Evolutionary conservation across 2,113 vertebrate genomes (phyloP).

Genomic region (Istiophorus platypterus): DNA sequence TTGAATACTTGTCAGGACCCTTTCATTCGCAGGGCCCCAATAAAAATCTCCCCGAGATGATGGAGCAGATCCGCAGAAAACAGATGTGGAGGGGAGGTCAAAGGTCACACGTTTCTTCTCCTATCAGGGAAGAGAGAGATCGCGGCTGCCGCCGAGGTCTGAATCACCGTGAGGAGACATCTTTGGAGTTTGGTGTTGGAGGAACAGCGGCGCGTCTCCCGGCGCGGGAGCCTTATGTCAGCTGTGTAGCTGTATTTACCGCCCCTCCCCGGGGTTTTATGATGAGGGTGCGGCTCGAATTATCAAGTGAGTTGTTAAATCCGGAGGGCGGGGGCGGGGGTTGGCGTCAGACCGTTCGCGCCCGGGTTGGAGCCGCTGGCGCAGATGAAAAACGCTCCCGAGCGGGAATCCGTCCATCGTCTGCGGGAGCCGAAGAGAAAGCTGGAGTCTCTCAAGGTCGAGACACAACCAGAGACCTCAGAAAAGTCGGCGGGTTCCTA

Average conservation of each 20-base stretch:
- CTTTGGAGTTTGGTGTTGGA: conserved; percentile 29
- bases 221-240: conserved; percentile 18
- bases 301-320: conserved; percentile 26
- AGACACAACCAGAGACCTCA: no score
- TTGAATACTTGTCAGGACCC: background rate
- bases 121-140: background rate
- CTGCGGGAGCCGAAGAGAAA: no score
- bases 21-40: no score
- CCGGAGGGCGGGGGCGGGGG: background rate
- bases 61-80: background rate
- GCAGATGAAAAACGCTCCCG: conserved; percentile 7
- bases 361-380: background rate
- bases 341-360: background rate
- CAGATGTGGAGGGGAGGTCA: conserved; percentile 6
- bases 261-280: background rate
- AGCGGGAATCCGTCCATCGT: no score
- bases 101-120: conserved; percentile 6
- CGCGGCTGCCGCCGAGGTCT: background rate
- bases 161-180: conserved; percentile 30
- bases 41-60: background rate
- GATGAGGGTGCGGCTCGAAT: conserved; percentile 10
- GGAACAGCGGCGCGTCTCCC: conserved; percentile 15
- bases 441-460: no score
- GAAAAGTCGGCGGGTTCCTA: no score
- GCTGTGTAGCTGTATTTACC: background rate